Conservation (phyloP, 2,113 vertebrate genomes). For the Dolichallabes microphthalmus region DNA sequence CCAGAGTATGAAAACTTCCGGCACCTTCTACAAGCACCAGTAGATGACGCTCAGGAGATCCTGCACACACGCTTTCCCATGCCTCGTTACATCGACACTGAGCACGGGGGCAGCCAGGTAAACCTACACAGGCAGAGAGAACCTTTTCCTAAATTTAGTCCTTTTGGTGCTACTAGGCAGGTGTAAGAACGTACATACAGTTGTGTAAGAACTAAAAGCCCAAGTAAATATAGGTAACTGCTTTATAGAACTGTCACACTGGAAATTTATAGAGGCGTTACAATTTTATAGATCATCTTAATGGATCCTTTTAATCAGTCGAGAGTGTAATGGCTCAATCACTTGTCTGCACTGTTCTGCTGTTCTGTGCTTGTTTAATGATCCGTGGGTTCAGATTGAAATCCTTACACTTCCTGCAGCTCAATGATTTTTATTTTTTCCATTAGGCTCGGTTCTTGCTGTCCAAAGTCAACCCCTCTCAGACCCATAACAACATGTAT, state of each 20-base stretch:
- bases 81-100: constrained; percentile 95
- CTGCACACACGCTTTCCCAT: constrained; percentile 94
- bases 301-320: constrained; percentile 1
- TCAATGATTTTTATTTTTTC: constrained; percentile 29
- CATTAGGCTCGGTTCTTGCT: constrained; percentile 92
- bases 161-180: neutral
- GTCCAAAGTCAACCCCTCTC: constrained; percentile 97
- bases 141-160: neutral
- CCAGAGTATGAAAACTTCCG: constrained; percentile 92
- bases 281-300: constrained; percentile 28
- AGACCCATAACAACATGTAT: constrained; percentile 99
- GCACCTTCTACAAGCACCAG: constrained; percentile 90
- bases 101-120: constrained; percentile 97
- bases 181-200: neutral
- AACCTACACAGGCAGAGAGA: neutral
- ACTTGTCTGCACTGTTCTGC: constrained; percentile 1
- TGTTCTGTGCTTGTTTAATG: constrained; percentile 2
- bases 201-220: neutral
- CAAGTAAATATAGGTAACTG: neutral
- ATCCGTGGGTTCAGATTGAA: neutral
- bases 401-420: neutral
- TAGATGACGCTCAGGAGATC: constrained; percentile 95
- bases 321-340: constrained; percentile 15
- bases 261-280: neutral
- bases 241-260: neutral